Conservation (phyloP, 2,888 invertebrate species). For the Sesamia inferens region DNA sequence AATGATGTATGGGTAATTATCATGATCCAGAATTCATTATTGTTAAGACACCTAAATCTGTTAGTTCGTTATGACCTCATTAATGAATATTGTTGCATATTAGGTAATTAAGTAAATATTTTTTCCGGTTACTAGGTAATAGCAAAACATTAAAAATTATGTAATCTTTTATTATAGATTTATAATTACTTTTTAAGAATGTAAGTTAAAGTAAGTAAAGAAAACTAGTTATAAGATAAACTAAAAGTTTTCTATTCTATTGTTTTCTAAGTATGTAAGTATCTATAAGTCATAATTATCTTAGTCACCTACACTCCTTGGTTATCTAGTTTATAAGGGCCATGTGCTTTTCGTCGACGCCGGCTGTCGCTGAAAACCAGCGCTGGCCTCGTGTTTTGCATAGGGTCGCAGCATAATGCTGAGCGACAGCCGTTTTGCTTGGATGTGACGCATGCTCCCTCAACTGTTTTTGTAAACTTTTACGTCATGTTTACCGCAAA, state of each 20-base stretch:
- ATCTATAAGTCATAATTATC: background rate
- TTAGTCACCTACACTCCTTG: background rate
- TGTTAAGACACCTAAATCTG: background rate
- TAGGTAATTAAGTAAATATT: background rate
- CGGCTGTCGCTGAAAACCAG: too few relatives aligned
- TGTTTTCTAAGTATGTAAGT: background rate
- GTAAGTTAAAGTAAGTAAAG: conserved; percentile 32
- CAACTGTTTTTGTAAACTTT: too few relatives aligned
- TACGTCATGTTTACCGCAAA: too few relatives aligned
- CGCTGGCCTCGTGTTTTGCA: too few relatives aligned
- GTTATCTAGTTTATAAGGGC: too few relatives aligned
- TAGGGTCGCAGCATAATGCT: too few relatives aligned
- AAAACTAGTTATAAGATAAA: conserved; percentile 6
- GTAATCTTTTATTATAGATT: background rate
- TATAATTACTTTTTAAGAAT: conserved; percentile 17
- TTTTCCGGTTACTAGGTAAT: too few relatives aligned
- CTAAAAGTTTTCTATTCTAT: too few relatives aligned
- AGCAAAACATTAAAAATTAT: background rate
- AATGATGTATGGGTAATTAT: background rate
- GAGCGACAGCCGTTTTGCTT: too few relatives aligned
- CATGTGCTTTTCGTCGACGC: too few relatives aligned
- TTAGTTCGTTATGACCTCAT: background rate
- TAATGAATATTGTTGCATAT: background rate
- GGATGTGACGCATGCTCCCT: too few relatives aligned
- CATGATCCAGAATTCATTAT: background rate